phyloP scores from a whole-genome alignment of 2,888 invertebrate genomes.

The Archips xylosteana region DNA sequence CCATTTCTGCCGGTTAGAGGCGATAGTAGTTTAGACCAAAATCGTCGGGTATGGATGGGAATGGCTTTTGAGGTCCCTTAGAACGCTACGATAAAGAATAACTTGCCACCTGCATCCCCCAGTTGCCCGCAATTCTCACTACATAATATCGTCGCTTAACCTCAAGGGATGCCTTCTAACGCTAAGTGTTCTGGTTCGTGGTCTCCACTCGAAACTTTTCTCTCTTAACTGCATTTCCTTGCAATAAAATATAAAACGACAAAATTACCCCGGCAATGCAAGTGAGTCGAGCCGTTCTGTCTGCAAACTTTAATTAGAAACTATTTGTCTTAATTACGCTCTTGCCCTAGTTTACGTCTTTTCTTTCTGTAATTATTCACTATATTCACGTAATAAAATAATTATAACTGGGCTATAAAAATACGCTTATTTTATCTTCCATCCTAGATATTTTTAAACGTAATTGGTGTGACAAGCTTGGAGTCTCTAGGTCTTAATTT shows the following conservation, averaged over 20 bases:
- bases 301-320: constrained; percentile 39
- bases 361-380: constrained; percentile 34
- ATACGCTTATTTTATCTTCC: background rate
- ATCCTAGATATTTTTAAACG: background rate
- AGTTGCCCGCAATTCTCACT: too few species aligned
- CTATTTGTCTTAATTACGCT: constrained; percentile 40
- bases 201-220: too few species aligned
- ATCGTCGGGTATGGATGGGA: too few species aligned
- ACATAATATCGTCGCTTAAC: too few species aligned
- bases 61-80: too few species aligned
- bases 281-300: constrained; percentile 28
- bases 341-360: constrained; percentile 35
- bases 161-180: too few species aligned
- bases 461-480: background rate
- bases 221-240: too few species aligned
- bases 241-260: background rate
- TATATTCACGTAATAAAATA: constrained; percentile 16
- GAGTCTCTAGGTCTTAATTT: background rate
- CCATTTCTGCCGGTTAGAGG: too few species aligned
- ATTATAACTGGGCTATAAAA: constrained; percentile 24
- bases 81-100: too few species aligned
- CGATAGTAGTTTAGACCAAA: too few species aligned
- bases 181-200: too few species aligned
- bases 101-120: too few species aligned
- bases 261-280: constrained; percentile 14